These are phyloP conservation scores for Brachystomella parvula DNA, from an alignment of 1,140 invertebrate genomes.

Conservation along the genomic window DNA sequence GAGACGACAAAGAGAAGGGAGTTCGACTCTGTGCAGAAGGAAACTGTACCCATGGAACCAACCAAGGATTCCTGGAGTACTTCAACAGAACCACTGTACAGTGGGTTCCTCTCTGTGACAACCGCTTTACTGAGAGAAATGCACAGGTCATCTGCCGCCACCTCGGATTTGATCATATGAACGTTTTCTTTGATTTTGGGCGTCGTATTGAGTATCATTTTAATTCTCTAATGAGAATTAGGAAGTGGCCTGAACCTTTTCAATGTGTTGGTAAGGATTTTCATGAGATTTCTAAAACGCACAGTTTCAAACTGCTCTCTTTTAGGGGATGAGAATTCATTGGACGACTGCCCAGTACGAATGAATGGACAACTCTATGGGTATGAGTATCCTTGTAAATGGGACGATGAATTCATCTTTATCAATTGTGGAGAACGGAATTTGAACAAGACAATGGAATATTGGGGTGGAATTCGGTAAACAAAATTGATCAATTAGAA, in stretches of 20 bases:
- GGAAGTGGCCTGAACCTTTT: slow-evolving; percentile 91
- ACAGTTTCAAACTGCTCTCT: slow-evolving; percentile 10
- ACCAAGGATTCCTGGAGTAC: slow-evolving; percentile 77
- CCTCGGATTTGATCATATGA: slow-evolving; percentile 79
- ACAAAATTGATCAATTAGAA: background rate
- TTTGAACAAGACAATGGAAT: slow-evolving; percentile 58
- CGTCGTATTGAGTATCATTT: slow-evolving; percentile 73
- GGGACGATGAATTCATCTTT: slow-evolving; percentile 87
- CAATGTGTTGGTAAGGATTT: slow-evolving; percentile 54
- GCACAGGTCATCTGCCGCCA: slow-evolving; percentile 91
- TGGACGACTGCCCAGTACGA: slow-evolving; percentile 80
- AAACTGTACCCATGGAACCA: slow-evolving; percentile 38
- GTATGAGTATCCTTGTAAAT: slow-evolving; percentile 71
- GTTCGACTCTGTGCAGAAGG: slow-evolving; percentile 42
- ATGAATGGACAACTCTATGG: slow-evolving; percentile 82
- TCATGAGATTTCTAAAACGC: background rate
- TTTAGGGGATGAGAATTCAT: slow-evolving; percentile 68
- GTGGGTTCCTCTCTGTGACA: slow-evolving; percentile 95
- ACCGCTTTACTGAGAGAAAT: slow-evolving; percentile 85
- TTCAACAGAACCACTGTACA: slow-evolving; percentile 90
- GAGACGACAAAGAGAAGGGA: slow-evolving; percentile 14
- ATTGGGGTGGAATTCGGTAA: slow-evolving; percentile 86
- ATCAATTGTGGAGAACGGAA: slow-evolving; percentile 80
- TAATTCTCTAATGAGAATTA: slow-evolving; percentile 70
- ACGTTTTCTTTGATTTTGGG: slow-evolving; percentile 74